Evolutionary conservation across 2,797 vertebrate species (phyloP).

Genomic region (Dendrocincla tyrannina): DNA sequence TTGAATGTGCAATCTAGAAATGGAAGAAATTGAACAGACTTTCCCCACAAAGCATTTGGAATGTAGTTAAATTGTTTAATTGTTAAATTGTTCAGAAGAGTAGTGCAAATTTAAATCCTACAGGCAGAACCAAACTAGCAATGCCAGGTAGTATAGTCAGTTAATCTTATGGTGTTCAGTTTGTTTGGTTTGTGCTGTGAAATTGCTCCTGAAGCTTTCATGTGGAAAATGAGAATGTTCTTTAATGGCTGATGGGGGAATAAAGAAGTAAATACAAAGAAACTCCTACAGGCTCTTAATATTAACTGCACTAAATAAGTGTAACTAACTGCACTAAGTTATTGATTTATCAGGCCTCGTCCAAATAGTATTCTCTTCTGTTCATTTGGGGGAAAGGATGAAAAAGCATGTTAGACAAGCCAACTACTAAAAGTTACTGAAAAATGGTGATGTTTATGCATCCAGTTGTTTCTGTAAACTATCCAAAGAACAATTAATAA

Average conservation of each 20-base stretch:
- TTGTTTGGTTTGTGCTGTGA: slow-evolving; percentile 72
- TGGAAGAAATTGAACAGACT: slow-evolving; percentile 64
- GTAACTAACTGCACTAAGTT: slow-evolving; percentile 79
- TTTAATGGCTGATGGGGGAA: slow-evolving; percentile 78
- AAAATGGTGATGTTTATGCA: slow-evolving; percentile 20
- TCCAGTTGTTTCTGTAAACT: slow-evolving; percentile 23
- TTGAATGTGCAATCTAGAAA: slow-evolving; percentile 66
- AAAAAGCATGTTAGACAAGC: slow-evolving; percentile 46
- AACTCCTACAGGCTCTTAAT: slow-evolving; percentile 75
- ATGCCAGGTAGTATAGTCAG: slow-evolving; percentile 68
- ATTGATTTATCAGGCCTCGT: slow-evolving; percentile 78
- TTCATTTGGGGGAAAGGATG: slow-evolving; percentile 30
- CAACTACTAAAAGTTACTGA: slow-evolving; percentile 28
- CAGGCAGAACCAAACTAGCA: slow-evolving; percentile 75
- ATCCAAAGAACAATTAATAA: slow-evolving; percentile 30
- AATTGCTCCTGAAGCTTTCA: slow-evolving; percentile 78
- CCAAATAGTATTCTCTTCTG: slow-evolving; percentile 54
- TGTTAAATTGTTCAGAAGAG: slow-evolving; percentile 64
- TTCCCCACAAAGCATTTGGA: slow-evolving; percentile 70
- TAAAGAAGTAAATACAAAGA: slow-evolving; percentile 81
- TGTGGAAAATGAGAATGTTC: slow-evolving; percentile 84
- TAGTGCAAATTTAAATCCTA: slow-evolving; percentile 78
- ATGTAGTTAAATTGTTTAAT: slow-evolving; percentile 72
- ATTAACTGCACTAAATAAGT: slow-evolving; percentile 79
- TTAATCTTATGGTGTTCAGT: slow-evolving; percentile 77